Conservation (phyloP, 2,113 vertebrate genomes). For the Cisticola juncidis region DNA sequence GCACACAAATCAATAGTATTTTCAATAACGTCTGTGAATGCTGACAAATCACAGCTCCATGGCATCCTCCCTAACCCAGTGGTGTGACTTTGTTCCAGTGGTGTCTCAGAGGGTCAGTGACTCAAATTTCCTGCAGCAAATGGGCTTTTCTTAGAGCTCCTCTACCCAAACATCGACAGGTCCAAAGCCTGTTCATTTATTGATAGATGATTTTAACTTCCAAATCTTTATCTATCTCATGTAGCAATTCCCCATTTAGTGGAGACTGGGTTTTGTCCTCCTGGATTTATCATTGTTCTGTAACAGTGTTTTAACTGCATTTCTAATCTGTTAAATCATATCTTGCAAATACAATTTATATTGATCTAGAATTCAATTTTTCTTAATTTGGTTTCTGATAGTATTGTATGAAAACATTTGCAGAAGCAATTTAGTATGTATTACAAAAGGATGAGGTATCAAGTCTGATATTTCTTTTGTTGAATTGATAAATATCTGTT, state of each 20-base stretch:
- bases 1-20: background rate
- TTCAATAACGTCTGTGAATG: background rate
- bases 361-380: constrained; percentile 10
- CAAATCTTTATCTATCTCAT: background rate
- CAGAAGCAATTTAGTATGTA: background rate
- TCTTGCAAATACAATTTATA: background rate
- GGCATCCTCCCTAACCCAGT: background rate
- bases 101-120: background rate
- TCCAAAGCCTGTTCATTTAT: background rate
- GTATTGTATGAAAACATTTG: background rate
- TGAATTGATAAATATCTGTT: background rate
- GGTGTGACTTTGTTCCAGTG: background rate
- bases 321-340: background rate
- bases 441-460: background rate
- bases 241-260: background rate
- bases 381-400: background rate
- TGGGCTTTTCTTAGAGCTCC: background rate
- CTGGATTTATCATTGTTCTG: background rate
- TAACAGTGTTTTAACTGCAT: background rate
- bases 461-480: background rate
- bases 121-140: background rate
- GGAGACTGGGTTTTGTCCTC: background rate
- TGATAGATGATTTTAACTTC: background rate
- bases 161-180: background rate
- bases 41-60: background rate